Conservation (phyloP, 2,113 vertebrate genomes). For the Phrynosoma platyrhinos region DNA sequence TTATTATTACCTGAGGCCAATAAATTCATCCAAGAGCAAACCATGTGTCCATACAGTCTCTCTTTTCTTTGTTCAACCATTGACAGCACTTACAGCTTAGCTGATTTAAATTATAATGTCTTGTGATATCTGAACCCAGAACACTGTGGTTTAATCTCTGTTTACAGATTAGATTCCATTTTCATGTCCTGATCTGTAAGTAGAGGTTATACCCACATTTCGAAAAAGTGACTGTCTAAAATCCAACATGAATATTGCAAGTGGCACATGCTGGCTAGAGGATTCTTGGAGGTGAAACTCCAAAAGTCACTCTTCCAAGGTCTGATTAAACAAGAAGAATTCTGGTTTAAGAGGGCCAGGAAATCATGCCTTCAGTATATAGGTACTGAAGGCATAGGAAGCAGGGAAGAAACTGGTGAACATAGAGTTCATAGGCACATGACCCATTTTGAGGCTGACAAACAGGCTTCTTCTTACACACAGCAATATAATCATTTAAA, state of each 20-base stretch:
- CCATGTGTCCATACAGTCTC: not conserved
- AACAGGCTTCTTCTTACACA: not conserved
- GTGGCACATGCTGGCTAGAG: not conserved
- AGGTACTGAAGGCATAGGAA: no score
- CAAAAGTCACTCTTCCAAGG: no score
- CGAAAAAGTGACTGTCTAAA: no score
- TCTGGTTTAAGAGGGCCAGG: no score
- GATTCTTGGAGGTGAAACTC: not conserved
- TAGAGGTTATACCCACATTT: not conserved
- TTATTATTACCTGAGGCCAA: no score
- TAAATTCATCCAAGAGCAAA: not conserved
- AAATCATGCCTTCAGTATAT: no score
- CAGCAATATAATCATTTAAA: not conserved
- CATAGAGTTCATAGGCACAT: not conserved
- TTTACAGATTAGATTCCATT: not conserved
- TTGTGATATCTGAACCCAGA: not conserved
- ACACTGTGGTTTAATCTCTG: not conserved
- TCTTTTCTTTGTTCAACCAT: not conserved
- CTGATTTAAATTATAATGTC: not conserved
- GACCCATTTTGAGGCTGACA: not conserved
- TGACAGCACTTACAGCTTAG: not conserved
- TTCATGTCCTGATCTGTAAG: not conserved
- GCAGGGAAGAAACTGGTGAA: no score
- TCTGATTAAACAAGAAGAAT: no score
- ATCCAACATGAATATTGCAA: no score